Evolutionary conservation across 2,113 vertebrate genomes (phyloP), one percentile per base, ranked within the genome.

Genomic region (Mus spicilegus): DNA sequence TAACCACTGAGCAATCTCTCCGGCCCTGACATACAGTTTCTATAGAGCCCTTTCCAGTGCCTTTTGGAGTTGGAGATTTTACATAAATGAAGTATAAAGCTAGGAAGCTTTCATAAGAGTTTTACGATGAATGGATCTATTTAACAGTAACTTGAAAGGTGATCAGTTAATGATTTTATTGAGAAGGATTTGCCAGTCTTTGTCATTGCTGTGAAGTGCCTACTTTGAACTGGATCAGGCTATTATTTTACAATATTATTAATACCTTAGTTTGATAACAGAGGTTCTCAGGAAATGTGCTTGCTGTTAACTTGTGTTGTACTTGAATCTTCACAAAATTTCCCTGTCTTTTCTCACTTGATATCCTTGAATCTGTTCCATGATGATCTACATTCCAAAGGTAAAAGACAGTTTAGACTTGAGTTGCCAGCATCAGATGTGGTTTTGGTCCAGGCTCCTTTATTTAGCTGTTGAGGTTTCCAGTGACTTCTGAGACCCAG

Each of bases 1-100:
- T 65, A 67, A 67, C 30, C 67, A 69, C 67, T 69, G 67, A 69
- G 30, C 67, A 4, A 14, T 69, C 30, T 67, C 65, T 67, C 28
- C 28, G 30, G 65, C 65, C 28, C 65, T 30, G 28, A 72, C 65
- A 36, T 10, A 36, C 54, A 22, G 36, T 33, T 42, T 65, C 26
- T 33, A 33, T 28, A 46, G 58, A 11, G 14, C n/a, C 24, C 36
- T 78, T 69, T 73, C 39, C 63, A 33, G 10, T 54, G 65, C 88
- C 46, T 92, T 91, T 87, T 39, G 49, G 51, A 86, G 36, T 91
- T 91, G 91, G 58, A 90, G 90, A 85, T 86, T 30, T 78, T 63
- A 78, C 3, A 2, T 56, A 85, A 96, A 90, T 9, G 51, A 95
- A 49, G 42, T 81, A 54, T 19, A 86, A 86, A 82, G 58, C 73